Conservation (phyloP, 2,797 vertebrate genomes). For the Urocyon cinereoargenteus region DNA sequence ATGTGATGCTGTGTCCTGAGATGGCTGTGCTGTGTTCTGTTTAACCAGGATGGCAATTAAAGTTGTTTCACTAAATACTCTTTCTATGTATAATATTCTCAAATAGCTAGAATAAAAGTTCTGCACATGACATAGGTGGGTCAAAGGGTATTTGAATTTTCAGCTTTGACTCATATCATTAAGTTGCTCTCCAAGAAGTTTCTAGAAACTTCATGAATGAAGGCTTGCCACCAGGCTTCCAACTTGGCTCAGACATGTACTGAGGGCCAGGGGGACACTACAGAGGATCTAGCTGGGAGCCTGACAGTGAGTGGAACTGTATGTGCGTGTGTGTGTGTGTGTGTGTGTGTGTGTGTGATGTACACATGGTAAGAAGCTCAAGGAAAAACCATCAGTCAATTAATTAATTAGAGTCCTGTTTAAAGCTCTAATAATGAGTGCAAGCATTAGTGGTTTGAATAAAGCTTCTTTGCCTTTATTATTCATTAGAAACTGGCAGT, state of each 20-base stretch:
- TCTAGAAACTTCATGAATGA: constrained; percentile 17
- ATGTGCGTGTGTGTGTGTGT: neutral
- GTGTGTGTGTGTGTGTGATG: neutral
- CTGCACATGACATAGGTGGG: neutral
- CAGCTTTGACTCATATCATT: constrained; percentile 34
- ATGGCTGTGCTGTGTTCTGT: neutral
- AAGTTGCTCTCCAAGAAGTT: constrained; percentile 7
- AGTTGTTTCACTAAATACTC: constrained; percentile 2
- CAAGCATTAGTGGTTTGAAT: constrained; percentile 60
- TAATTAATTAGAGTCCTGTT: constrained; percentile 45
- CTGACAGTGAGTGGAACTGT: neutral
- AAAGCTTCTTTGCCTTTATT: constrained; percentile 61
- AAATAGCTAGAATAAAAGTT: constrained; percentile 45
- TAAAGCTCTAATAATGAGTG: constrained; percentile 59
- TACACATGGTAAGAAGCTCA: constrained; percentile 13
- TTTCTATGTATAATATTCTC: neutral
- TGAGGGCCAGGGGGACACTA: neutral
- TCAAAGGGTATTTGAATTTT: constrained; percentile 40
- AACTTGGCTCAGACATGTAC: neutral
- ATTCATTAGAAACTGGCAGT: constrained; percentile 70
- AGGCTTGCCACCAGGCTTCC: constrained; percentile 5
- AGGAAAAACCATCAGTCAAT: neutral
- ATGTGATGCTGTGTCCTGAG: neutral
- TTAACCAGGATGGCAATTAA: neutral
- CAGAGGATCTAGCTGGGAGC: neutral